phyloP scores from a whole-genome alignment of 2,797 vertebrate genomes.

The Miichthys miiuy region DNA sequence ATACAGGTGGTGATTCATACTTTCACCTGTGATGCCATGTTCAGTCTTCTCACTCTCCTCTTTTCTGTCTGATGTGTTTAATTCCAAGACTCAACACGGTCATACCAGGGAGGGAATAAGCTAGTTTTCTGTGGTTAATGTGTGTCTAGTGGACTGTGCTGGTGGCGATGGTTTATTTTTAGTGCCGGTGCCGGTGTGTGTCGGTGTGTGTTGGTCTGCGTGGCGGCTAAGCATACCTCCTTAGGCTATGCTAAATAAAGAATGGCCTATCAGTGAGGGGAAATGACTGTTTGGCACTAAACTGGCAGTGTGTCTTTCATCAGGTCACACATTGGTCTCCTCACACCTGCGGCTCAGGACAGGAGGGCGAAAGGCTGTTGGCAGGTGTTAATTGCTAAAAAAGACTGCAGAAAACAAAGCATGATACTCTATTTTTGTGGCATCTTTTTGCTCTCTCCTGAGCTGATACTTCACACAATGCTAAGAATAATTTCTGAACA shows the following conservation, averaged over 20 bases:
- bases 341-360: conserved; percentile 74
- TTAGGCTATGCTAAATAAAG: conserved; percentile 78
- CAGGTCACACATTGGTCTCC: conserved; percentile 79
- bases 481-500: conserved; percentile 6
- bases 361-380: conserved; percentile 73
- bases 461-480: conserved; percentile 29
- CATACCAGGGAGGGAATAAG: conserved; percentile 26
- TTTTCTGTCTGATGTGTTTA: conserved; percentile 40
- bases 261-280: conserved; percentile 74
- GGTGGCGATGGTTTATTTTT: conserved; percentile 76
- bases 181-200: conserved; percentile 52
- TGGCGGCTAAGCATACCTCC: conserved; percentile 65
- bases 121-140: conserved; percentile 57
- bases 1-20: conserved; percentile 69
- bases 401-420: conserved; percentile 51
- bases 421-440: conserved; percentile 21
- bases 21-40: conserved; percentile 52
- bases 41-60: conserved; percentile 18
- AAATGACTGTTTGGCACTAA: conserved; percentile 75
- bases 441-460: background rate
- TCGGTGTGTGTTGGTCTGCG: conserved; percentile 51
- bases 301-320: conserved; percentile 77
- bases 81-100: conserved; percentile 18
- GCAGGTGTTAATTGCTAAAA: conserved; percentile 84
- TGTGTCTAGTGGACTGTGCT: conserved; percentile 57